A percentile compares a stretch with the other conserved stretches of the same genome.
phyloP scores from a whole-genome alignment of 2,797 vertebrate species.

The Fistularia tabacaria region DNA sequence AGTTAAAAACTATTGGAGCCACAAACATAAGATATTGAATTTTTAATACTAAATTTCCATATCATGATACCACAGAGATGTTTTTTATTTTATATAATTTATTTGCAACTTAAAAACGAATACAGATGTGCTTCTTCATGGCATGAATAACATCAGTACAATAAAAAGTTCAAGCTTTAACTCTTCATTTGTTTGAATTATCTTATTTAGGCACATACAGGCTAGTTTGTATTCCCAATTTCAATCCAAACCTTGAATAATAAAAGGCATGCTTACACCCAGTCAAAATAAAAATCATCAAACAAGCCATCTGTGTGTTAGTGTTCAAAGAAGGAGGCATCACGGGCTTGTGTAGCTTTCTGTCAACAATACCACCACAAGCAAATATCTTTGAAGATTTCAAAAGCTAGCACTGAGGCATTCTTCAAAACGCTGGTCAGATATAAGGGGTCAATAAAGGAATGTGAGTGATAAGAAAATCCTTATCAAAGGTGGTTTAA shows the following conservation, averaged over 20 bases:
- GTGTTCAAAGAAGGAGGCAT: slow-evolving; percentile 26
- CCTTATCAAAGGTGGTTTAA: slow-evolving; percentile 24
- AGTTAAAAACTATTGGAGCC: no score
- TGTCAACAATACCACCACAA: slow-evolving; percentile 35
- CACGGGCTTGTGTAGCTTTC: slow-evolving; percentile 29
- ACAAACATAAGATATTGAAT: no score
- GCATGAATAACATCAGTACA: slow-evolving; percentile 18
- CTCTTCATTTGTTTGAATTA: slow-evolving; percentile 29
- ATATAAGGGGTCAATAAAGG: slow-evolving; percentile 23
- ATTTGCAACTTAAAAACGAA: slow-evolving; percentile 4
- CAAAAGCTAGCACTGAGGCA: slow-evolving; percentile 27
- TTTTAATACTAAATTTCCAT: no score
- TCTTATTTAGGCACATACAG: slow-evolving; percentile 26
- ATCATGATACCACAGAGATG: no score
- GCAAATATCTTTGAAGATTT: slow-evolving; percentile 45
- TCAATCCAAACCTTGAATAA: slow-evolving; percentile 46
- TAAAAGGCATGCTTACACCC: slow-evolving; percentile 45
- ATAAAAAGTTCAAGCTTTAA: slow-evolving; percentile 30
- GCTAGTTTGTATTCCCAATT: slow-evolving; percentile 30
- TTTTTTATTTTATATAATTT: no score
- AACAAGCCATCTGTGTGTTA: slow-evolving; percentile 39
- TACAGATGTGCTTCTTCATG: slow-evolving; percentile 27
- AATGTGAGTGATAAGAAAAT: slow-evolving; percentile 5
- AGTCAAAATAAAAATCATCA: slow-evolving; percentile 55
- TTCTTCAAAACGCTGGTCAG: slow-evolving; percentile 36